Conservation (phyloP, 2,113 vertebrate genomes). For the Pedionomus torquatus region DNA sequence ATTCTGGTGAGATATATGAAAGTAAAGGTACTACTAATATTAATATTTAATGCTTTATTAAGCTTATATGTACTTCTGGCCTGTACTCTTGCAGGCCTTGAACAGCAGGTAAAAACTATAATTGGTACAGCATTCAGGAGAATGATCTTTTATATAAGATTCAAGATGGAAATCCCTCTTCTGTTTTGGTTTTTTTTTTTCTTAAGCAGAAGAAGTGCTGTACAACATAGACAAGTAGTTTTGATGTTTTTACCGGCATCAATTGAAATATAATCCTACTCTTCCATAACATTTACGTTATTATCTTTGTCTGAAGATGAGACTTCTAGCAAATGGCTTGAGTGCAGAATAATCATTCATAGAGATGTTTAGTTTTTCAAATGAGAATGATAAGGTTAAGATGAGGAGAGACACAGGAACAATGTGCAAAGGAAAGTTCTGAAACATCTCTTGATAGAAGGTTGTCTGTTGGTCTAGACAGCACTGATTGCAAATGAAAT, state of each 20-base stretch:
- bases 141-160: background rate
- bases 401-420: background rate
- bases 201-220: background rate
- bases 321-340: background rate
- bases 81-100: background rate
- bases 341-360: background rate
- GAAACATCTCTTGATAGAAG: background rate
- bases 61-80: background rate
- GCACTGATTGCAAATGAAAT: background rate
- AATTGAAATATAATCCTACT: background rate
- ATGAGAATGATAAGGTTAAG: background rate
- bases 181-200: background rate
- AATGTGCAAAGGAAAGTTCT: background rate
- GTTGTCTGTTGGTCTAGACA: background rate
- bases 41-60: background rate
- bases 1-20: background rate
- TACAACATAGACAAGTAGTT: background rate
- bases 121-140: background rate
- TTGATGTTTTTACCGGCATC: background rate
- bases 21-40: background rate
- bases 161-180: background rate
- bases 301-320: background rate
- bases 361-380: background rate
- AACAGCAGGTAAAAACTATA: background rate
- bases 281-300: background rate